phyloP scores from a whole-genome alignment of 2,797 vertebrate genomes.

The Odontamblyopus lacepedii region DNA sequence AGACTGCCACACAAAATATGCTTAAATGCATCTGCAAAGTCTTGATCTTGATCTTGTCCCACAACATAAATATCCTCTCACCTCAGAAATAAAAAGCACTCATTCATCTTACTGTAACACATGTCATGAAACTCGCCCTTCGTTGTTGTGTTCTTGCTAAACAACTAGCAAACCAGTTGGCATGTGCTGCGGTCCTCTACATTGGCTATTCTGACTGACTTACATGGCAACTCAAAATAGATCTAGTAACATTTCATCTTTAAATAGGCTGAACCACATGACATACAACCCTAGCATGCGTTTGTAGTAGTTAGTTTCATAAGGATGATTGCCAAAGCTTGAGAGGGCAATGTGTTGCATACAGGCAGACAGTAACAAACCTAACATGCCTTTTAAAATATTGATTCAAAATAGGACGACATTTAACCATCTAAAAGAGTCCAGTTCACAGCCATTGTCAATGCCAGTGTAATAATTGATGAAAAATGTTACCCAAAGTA shows the following conservation, averaged over 20 bases:
- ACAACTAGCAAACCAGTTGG: constrained; percentile 50
- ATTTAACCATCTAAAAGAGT: background rate
- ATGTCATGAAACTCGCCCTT: constrained; percentile 44
- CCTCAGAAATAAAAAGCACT: constrained; percentile 34
- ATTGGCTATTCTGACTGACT: constrained; percentile 41
- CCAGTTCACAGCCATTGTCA: background rate
- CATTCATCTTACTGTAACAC: constrained; percentile 66
- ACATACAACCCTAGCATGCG: constrained; percentile 26
- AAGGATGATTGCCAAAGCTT: background rate
- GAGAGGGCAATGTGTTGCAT: background rate
- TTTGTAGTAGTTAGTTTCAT: constrained; percentile 32
- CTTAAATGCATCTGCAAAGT: background rate
- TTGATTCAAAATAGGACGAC: background rate
- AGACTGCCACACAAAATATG: constrained; percentile 6
- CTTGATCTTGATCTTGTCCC: background rate
- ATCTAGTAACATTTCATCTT: constrained; percentile 57
- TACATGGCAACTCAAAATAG: constrained; percentile 65
- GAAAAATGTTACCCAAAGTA: background rate
- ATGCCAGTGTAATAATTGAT: background rate
- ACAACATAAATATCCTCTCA: constrained; percentile 37
- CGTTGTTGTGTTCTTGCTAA: constrained; percentile 34
- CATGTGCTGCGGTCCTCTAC: constrained; percentile 52
- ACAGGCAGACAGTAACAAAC: background rate
- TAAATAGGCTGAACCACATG: constrained; percentile 61
- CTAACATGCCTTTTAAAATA: background rate